phyloP scores from a whole-genome alignment of 35 echinoderm and acorn worm genomes.

The Ophiothrix spiculata region DNA sequence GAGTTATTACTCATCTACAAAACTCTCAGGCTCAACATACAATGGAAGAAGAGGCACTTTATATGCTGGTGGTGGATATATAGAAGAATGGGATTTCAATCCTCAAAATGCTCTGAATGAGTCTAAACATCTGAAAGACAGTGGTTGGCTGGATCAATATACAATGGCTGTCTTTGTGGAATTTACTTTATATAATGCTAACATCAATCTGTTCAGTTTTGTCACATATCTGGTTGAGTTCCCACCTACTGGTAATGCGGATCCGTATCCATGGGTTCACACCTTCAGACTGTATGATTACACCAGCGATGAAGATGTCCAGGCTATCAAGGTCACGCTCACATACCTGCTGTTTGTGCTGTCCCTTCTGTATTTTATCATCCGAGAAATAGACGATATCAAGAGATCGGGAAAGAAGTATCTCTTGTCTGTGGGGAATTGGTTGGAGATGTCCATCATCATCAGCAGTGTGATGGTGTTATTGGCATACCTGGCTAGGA shows the following conservation, averaged over 20 bases:
- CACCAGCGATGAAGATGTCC: not conserved
- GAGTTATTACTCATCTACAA: not conserved
- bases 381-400: not conserved
- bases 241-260: constrained; percentile 2
- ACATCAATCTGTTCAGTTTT: constrained; percentile 54
- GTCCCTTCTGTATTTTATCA: not conserved
- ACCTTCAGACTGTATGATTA: constrained; percentile 50
- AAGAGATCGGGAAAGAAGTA: not conserved
- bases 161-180: constrained; percentile 42
- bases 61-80: constrained; percentile 40
- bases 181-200: constrained; percentile 49
- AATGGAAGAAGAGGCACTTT: not conserved
- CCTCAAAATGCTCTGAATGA: not conserved
- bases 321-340: not conserved
- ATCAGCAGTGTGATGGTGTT: not conserved
- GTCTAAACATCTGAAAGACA: constrained; percentile 1
- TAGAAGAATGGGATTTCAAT: constrained; percentile 19
- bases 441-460: not conserved
- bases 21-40: not conserved
- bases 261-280: not conserved
- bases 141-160: constrained; percentile 35
- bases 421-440: not conserved
- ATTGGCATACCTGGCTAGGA: not conserved
- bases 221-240: constrained; percentile 40
- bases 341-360: not conserved